Conservation (phyloP, 2,888 invertebrate species). For the Xylocampa areola region DNA sequence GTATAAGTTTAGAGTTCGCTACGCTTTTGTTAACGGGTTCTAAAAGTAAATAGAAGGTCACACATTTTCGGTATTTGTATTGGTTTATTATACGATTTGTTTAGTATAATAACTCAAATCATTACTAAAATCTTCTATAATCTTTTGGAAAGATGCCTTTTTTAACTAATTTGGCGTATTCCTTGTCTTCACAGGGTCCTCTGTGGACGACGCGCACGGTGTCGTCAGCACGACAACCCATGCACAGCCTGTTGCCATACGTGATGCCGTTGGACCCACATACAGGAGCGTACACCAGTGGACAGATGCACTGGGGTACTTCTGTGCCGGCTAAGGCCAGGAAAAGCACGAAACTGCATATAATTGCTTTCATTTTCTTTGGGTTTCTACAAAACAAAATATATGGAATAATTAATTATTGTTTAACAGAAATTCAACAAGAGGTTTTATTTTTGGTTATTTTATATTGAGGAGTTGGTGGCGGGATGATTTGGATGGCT, state of each 20-base stretch:
- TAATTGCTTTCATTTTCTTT: slow-evolving; percentile 10
- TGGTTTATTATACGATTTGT: too few relatives aligned
- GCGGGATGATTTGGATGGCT: too few relatives aligned
- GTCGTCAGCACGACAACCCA: neutral
- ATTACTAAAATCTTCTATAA: neutral
- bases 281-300: neutral
- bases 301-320: neutral
- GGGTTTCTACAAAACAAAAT: neutral
- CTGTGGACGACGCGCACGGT: neutral
- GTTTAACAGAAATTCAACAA: too few relatives aligned
- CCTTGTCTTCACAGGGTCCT: slow-evolving; percentile 1
- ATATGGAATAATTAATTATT: too few relatives aligned
- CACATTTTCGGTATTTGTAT: too few relatives aligned
- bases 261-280: slow-evolving; percentile 22
- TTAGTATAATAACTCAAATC: too few relatives aligned
- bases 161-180: neutral
- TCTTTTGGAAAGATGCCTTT: too few relatives aligned
- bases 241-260: slow-evolving; percentile 14
- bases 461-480: too few relatives aligned
- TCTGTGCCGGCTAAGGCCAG: neutral
- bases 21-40: too few relatives aligned
- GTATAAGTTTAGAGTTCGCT: too few relatives aligned
- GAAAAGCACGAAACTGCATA: slow-evolving; percentile 4
- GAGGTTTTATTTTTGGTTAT: too few relatives aligned
- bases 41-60: too few relatives aligned